Conservation (phyloP, 2,888 invertebrate species). For the Athrips mouffetella region DNA sequence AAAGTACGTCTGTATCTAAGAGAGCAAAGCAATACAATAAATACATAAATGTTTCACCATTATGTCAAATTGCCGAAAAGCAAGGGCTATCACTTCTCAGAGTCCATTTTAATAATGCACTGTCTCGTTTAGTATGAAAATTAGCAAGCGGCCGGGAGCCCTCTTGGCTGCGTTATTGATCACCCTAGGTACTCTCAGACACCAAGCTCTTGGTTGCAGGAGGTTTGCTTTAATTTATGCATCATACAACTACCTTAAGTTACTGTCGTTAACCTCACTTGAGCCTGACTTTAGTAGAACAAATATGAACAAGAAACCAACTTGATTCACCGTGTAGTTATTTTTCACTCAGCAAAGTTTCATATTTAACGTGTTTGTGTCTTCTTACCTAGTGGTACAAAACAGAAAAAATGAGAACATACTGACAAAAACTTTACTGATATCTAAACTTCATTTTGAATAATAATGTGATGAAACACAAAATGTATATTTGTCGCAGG, state of each 20-base stretch:
- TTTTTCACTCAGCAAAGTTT: too few relatives aligned
- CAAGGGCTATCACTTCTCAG: conserved; percentile 55
- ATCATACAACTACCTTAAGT: conserved; percentile 3
- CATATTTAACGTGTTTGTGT: too few relatives aligned
- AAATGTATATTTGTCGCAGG: too few relatives aligned
- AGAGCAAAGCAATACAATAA: too few relatives aligned
- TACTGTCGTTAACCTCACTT: conserved; percentile 10
- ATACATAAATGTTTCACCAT: conserved; percentile 56
- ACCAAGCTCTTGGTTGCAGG: conserved; percentile 2
- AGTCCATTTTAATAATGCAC: conserved; percentile 74
- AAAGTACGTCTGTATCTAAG: too few relatives aligned
- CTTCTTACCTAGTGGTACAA: too few relatives aligned
- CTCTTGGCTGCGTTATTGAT: conserved; percentile 58
- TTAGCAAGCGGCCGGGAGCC: conserved; percentile 58
- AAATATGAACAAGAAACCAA: conserved; percentile 14
- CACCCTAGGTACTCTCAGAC: conserved; percentile 24
- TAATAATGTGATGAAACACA: too few relatives aligned
- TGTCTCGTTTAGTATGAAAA: conserved; percentile 75
- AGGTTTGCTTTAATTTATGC: conserved; percentile 4
- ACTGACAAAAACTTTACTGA: too few relatives aligned
- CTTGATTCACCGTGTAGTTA: neutral
- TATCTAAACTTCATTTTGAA: too few relatives aligned
- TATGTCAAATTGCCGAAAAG: conserved; percentile 58
- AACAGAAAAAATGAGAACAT: too few relatives aligned
- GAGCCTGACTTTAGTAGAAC: conserved; percentile 6